Evolutionary conservation across 2,888 invertebrate species (phyloP).

Genomic region (Ommatoiulus sabulosus): DNA sequence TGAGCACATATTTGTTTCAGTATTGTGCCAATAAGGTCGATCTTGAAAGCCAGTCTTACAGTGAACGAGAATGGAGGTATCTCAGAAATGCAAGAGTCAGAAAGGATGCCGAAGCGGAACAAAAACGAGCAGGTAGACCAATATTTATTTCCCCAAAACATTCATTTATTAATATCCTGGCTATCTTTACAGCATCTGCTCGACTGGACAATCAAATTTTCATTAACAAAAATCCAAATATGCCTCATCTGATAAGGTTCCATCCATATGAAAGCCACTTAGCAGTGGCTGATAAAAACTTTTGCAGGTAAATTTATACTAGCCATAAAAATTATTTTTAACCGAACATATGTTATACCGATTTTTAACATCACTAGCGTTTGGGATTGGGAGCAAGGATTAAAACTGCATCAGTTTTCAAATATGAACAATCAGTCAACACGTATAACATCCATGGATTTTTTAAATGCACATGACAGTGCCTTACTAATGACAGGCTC

Average conservation of each 20-base stretch:
- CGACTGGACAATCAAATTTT: conserved; percentile 87
- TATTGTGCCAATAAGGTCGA: conserved; percentile 61
- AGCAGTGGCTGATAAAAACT: conserved; percentile 87
- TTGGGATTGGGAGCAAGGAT: conserved; percentile 85
- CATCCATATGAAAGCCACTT: conserved; percentile 92
- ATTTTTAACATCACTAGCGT: conserved; percentile 70
- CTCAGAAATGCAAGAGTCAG: conserved; percentile 79
- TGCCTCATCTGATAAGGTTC: conserved; percentile 83
- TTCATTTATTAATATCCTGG: not conserved
- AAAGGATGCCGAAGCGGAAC: conserved; percentile 76
- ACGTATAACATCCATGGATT: conserved; percentile 84
- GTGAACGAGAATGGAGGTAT: conserved; percentile 68
- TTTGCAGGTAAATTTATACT: conserved; percentile 75
- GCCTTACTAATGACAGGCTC: conserved; percentile 81
- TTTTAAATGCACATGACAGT: conserved; percentile 86
- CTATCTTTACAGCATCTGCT: conserved; percentile 69
- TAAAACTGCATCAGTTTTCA: conserved; percentile 74
- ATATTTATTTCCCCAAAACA: not conserved
- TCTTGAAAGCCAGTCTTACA: conserved; percentile 65
- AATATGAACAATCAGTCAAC: conserved; percentile 67
- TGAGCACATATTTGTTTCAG: not conserved
- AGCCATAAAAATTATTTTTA: too few relatives aligned
- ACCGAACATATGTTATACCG: too few relatives aligned
- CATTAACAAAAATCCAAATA: conserved; percentile 81
- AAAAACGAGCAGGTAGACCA: conserved; percentile 65